A percentile compares a stretch with the other conserved stretches of the same genome.
These are phyloP conservation scores for Indicator indicator DNA, from an alignment of 2,113 vertebrate genomes.

Conservation along the genomic window DNA sequence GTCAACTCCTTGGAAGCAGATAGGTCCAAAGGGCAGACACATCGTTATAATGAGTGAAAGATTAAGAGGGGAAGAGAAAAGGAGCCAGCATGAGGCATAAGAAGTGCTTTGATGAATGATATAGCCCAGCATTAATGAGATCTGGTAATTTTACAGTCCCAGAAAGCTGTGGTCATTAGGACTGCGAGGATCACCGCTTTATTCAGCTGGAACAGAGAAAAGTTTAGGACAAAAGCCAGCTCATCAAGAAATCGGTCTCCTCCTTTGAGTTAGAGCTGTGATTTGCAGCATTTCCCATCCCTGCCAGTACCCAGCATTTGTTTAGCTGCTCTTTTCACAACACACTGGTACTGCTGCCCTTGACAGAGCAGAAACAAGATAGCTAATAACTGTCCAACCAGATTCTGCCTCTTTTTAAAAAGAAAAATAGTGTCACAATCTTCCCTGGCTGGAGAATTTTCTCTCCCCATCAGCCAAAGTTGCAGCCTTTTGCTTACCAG, in stretches of 20 bases:
- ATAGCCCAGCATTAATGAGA: slow-evolving; percentile 76
- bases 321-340: background rate
- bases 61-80: slow-evolving; percentile 40
- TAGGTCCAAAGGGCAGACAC: slow-evolving; percentile 50
- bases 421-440: background rate
- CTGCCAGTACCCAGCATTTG: background rate
- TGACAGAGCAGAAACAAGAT: background rate
- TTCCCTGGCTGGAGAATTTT: background rate
- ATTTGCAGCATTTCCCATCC: background rate
- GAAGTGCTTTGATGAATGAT: slow-evolving; percentile 65
- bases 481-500: background rate
- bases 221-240: slow-evolving; percentile 9
- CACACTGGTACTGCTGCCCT: background rate
- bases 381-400: background rate
- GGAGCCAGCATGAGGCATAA: slow-evolving; percentile 40
- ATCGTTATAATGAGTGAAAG: slow-evolving; percentile 58
- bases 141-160: slow-evolving; percentile 66
- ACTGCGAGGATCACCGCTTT: background rate
- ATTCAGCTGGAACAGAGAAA: background rate
- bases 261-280: slow-evolving; percentile 30
- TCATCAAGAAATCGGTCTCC: background rate
- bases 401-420: background rate
- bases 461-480: background rate
- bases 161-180: slow-evolving; percentile 1
- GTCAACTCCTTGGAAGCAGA: slow-evolving; percentile 39